Evolutionary conservation across 1,140 invertebrate species (phyloP), one percentile per base, ranked within the genome.

Genomic region (Alviniconcha marisindica): DNA sequence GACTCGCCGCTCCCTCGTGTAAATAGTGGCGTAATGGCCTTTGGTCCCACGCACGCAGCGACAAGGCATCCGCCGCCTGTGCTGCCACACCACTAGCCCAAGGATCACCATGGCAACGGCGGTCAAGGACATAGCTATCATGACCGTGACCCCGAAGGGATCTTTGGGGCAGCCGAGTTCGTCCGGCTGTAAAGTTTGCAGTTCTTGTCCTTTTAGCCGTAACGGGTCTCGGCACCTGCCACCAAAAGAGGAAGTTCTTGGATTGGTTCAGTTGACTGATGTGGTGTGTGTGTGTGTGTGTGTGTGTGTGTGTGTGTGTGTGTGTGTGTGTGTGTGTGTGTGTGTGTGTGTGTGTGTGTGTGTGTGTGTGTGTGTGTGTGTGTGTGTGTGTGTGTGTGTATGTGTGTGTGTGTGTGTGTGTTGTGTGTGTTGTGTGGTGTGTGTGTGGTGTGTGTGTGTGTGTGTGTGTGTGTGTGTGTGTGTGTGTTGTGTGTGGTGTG

Each of bases 11-110:
- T 84, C 79, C 28, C 71, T 84, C 2, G 78, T 63, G 60, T 66
- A 84, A 4, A 84, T 79, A 21, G 83, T 81, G 18, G 77, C 56
- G 42, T 84, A 84, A n/a, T 38, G 36, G 0, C 83, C 79, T 31
- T 31, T 12, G 2, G 14, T 33, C 0, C 71, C 51, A 10, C 79
- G 69, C 21, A 74, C 36, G 10, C 44, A 77, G 5, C 31, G 33
- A 31, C 69, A 82, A 1, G 38, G 63, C 74, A 73, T 44, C n/a
- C 63, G 24, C 36, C 48, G 79, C 28, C 36, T 28, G 28, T 18
- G 56, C 18, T 38, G n/a, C 74, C 60, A 77, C 21, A 76, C 5
- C 14, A 84, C 24, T 0, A 84, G 33, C 2, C 15, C 71, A 0
- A 76, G 28, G 24, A 77, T 56, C 24, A 76, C 36, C 10, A 69